Base-by-base conservation (phyloP, 1,140 invertebrate species). In the Drosophila oshimai region DNA sequence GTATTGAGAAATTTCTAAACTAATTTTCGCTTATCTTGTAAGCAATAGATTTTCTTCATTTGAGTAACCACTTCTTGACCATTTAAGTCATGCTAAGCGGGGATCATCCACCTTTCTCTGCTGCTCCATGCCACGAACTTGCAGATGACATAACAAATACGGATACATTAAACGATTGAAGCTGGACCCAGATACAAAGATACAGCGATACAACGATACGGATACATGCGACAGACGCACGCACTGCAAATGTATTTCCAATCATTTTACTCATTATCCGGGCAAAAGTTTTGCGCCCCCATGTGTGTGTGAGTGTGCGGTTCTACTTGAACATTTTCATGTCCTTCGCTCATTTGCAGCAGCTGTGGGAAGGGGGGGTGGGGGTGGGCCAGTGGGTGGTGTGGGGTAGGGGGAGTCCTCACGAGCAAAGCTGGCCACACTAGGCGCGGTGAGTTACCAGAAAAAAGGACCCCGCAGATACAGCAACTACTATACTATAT, bases 261-360 rank as follows among this genome's bases (percentile, higher is more conserved):
- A 86, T 86, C 73, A 86, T 86, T 86, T 86, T 76, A 87, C 81
- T 87, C 81, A 86, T 86, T 86, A 86, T 87, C 76, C 76, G 51
- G 67, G 75, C 51, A 77, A 87, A 86, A 86, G 61, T 86, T 86
- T 87, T 78, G 54, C 46, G 51, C 47, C 47, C 41, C 50, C 46
- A 57, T 53, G 26, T 36, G 29, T 31, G 42, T 44, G 31, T 28
- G 17, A 22, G 36, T 33, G 28, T 46, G 54, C 47, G 47, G 22
- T n/a, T 67, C 60, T 73, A 73, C 74, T 70, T 74, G 72, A 72
- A 72, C 77, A 76, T 76, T 73, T 83, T 77, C 78, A 70, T 83
- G 61, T 83, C 61, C 73, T 73, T 47, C 49, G 33, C 57, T 61
- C 62, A 75, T 75, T 74, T 64, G 78, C 60, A 76, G 50, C 64